Base-by-base conservation (phyloP, 2,888 invertebrate species). In the Myathropa florea region DNA sequence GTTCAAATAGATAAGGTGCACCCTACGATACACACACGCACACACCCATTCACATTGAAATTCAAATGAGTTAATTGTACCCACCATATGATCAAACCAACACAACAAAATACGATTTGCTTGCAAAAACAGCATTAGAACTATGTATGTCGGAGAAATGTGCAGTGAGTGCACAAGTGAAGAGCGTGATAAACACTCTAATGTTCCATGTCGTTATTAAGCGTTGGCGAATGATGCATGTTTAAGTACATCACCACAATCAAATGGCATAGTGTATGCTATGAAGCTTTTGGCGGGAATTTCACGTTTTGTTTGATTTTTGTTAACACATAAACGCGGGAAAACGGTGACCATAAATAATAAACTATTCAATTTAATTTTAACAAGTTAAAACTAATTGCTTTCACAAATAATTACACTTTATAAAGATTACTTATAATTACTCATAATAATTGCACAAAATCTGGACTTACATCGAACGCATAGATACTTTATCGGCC, bases 181-280 rank as follows among this genome's bases (percentile, higher is more conserved):
- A 23, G 3, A 68, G 39, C 83, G 77, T 83, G 83, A 83, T 83
- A 67, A 36, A 65, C 70, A 67, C 28, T 61, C 36, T 39, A 65
- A 6, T 24, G 21, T 23, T 67, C n/a, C 76, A 57, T 65, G 60
- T 59, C 55, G 2, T 46, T 46, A 46, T 18, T n/a, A 46, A n/a
- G 18, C 46, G 28, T 67, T 55, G 73, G 53, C 12, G 73, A 26
- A 18, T n/a, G 4, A 39, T 3, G 4, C 4, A 46, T 2, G 1
- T 46, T n/a, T 0, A 6, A n/a, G 18, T n/a, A 6, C n/a, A 18
- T 18, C 46, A 46, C 46, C 39, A 39, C 39, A n/a, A n/a, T n/a
- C 39, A 6, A 18, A 39, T 6, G 0, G n/a, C 4, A 3, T 12
- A 39, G 4, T 4, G 7, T 30, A 9, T 60, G 30, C 28, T 28